Base-by-base conservation (phyloP, 2,888 invertebrate genomes). In the Dorcus hopei region DNA sequence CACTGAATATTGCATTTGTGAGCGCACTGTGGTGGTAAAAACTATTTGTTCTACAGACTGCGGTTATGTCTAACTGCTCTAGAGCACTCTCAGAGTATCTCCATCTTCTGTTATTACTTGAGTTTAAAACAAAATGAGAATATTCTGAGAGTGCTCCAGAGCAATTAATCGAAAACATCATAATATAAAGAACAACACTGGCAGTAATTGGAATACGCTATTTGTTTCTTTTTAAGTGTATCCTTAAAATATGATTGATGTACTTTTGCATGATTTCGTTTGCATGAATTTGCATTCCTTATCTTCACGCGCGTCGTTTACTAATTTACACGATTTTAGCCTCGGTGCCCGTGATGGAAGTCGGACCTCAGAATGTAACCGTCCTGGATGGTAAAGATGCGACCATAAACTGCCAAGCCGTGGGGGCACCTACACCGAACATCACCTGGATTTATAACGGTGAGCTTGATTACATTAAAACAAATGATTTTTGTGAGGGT, bases 361-460 rank as follows among this genome's bases (percentile, higher is more conserved):
- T 82, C 58, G 85, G 88, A 61, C 96, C 96, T 9, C 84, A 87
- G 74, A 95, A 97, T 82, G 80, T 89, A 63, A 96, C 96, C 9
- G 91, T 95, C 62, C 82, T 96, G 68, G 95, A 96, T 77, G 96
- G 95, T 53, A 93, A 93, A 80, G 95, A 96, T 80, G 94, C 93
- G 54, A 90, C 91, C 54, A 84, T 97, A 69, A 83, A 85, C 59
- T 97, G 97, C 79, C 85, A 91, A 68, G 95, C 94, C 33, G 85
- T 89, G 54, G 97, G 97, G 51, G 94, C 96, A 14, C 97, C 97
- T 19, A 85, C 87, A 66, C 97, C 97, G 8, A 93, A 91, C 74
- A 86, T 92, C 59, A 91, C 93, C 47, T 97, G 97, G 97, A 87
- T 88, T 72, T 92, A 90, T 74, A 92, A 93, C 80, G 93, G 95